phyloP scores from a whole-genome alignment of 2,888 invertebrate species.

The Melinaea marsaeus region DNA sequence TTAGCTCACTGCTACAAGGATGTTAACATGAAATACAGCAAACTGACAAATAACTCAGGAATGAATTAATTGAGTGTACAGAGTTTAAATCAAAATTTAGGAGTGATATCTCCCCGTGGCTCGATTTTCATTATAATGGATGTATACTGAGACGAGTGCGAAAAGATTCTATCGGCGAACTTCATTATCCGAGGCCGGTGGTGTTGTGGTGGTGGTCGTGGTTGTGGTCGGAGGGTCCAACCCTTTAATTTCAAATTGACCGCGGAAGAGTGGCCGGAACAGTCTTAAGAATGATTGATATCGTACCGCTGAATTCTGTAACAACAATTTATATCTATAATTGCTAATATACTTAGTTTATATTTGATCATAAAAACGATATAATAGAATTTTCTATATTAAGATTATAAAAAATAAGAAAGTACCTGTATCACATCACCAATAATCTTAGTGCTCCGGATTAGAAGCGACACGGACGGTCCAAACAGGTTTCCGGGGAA shows the following conservation, averaged over 20 bases:
- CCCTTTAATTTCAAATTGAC: constrained; percentile 85
- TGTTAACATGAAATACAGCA: no score
- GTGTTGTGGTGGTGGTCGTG: constrained; percentile 41
- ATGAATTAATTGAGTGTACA: no score
- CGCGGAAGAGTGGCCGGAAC: constrained; percentile 85
- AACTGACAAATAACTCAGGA: no score
- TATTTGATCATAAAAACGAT: background rate
- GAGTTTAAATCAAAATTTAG: no score
- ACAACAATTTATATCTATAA: constrained; percentile 34
- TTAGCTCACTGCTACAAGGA: no score
- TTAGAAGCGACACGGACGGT: constrained; percentile 81
- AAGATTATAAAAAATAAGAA: background rate
- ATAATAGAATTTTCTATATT: constrained; percentile 6
- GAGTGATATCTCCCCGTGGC: no score
- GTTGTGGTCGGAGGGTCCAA: constrained; percentile 79
- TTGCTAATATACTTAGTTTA: background rate
- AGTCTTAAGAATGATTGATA: constrained; percentile 84
- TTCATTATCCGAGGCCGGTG: constrained; percentile 47
- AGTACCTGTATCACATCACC: constrained; percentile 82
- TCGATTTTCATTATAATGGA: no score
- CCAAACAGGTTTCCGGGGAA: constrained; percentile 82
- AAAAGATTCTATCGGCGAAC: constrained; percentile 40
- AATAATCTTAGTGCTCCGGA: constrained; percentile 80
- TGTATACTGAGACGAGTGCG: no score
- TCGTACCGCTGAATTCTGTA: constrained; percentile 87